Evolutionary conservation across 2,797 vertebrate species (phyloP).

Genomic region (Eremophila alpestris): DNA sequence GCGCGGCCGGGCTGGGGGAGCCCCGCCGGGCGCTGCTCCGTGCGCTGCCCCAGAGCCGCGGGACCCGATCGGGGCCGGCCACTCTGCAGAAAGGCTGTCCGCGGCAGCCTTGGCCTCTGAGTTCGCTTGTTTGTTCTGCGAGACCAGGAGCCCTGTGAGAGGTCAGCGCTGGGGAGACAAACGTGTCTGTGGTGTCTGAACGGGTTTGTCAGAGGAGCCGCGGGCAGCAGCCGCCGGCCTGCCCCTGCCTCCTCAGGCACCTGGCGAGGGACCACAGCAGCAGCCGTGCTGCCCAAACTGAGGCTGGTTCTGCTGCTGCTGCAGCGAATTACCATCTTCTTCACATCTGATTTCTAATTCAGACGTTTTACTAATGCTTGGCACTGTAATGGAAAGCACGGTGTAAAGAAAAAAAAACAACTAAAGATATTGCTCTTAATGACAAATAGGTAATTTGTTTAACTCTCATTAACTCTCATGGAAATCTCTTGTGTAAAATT

Average conservation of each 20-base stretch:
- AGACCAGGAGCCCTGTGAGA: rapidly evolving
- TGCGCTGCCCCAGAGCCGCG: rapidly evolving
- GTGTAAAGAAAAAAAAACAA: neutral
- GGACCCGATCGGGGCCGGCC: neutral
- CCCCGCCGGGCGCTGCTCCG: neutral
- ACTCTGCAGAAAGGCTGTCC: neutral
- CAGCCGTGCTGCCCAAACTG: neutral
- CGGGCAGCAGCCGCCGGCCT: neutral
- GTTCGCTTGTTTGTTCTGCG: neutral
- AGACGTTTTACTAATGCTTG: neutral
- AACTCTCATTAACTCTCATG: neutral
- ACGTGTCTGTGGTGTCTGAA: rapidly evolving
- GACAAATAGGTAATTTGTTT: neutral
- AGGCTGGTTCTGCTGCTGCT: neutral
- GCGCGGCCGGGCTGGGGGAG: neutral
- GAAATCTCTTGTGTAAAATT: neutral
- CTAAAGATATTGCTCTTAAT: neutral
- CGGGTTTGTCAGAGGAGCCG: rapidly evolving
- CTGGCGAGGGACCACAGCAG: neutral
- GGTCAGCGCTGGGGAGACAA: neutral
- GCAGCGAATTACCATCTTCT: neutral
- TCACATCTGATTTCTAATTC: neutral
- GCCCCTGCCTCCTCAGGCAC: neutral
- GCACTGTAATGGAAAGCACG: neutral
- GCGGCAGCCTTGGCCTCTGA: neutral